phyloP scores from a whole-genome alignment of 2,797 vertebrate species.

The Mormyrops attenuatus region DNA sequence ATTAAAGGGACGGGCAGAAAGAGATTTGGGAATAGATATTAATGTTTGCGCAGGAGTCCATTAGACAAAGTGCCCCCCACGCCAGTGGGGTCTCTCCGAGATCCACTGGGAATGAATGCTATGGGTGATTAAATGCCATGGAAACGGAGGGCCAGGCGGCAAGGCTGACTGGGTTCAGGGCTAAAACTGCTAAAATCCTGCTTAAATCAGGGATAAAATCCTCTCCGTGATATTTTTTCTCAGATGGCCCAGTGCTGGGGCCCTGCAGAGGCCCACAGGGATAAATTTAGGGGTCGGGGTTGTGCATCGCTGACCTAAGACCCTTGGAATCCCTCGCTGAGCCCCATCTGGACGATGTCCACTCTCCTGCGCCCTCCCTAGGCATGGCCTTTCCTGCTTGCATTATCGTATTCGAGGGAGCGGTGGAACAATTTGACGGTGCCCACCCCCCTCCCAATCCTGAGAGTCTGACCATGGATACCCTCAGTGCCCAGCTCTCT shows the following conservation, averaged over 20 bases:
- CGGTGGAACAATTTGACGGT: background rate
- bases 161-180: constrained; percentile 32
- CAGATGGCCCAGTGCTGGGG: background rate
- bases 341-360: background rate
- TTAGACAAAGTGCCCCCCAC: constrained; percentile 33
- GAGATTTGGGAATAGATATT: constrained; percentile 10
- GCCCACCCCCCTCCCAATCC: background rate
- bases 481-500: background rate
- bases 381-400: background rate
- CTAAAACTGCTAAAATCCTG: constrained; percentile 28
- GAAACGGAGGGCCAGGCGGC: constrained; percentile 46
- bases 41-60: constrained; percentile 26
- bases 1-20: constrained; percentile 26
- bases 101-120: constrained; percentile 32
- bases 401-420: background rate
- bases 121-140: constrained; percentile 50
- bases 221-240: background rate
- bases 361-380: background rate
- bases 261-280: background rate
- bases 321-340: background rate
- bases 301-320: background rate
- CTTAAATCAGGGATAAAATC: constrained; percentile 32
- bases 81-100: constrained; percentile 9
- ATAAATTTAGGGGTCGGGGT: background rate
- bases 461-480: background rate